Evolutionary conservation across 1,140 invertebrate species (phyloP).

Genomic region (Macrobrachium nipponense): DNA sequence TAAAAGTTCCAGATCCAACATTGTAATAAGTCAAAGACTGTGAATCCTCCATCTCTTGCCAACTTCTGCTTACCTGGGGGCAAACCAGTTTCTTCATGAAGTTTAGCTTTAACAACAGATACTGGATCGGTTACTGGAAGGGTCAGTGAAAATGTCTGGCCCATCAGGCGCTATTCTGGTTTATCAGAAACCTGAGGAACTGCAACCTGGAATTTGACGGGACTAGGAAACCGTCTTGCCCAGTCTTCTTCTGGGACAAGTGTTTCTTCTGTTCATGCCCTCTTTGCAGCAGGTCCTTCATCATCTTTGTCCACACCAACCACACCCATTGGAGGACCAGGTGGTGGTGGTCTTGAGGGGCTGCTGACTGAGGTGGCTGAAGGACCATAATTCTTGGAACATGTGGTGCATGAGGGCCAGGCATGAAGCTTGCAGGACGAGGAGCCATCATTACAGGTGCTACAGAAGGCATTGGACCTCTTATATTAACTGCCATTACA

Average conservation of each 20-base stretch:
- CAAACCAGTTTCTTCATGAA: conserved; percentile 91
- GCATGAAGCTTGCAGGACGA: conserved; percentile 61
- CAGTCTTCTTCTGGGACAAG: conserved; percentile 90
- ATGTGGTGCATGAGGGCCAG: conserved; percentile 38
- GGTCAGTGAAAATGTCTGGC: conserved; percentile 85
- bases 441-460: conserved; percentile 64
- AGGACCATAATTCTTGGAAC: conserved; percentile 50
- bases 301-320: conserved; percentile 52
- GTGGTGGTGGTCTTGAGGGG: conserved; percentile 41
- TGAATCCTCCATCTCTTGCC: conserved; percentile 94
- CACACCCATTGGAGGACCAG: conserved; percentile 42
- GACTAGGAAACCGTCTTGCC: conserved; percentile 76
- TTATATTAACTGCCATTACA: conserved; percentile 63
- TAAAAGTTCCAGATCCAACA: conserved; percentile 82
- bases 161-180: conserved; percentile 95
- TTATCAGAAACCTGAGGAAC: conserved; percentile 88
- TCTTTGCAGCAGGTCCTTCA: conserved; percentile 88
- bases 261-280: conserved; percentile 90
- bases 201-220: conserved; percentile 81
- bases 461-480: conserved; percentile 62
- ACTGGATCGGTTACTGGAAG: conserved; percentile 85
- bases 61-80: conserved; percentile 98
- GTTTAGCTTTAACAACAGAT: conserved; percentile 86
- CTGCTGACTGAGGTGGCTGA: conserved; percentile 58
- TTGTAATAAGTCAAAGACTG: conserved; percentile 97